phyloP scores from a whole-genome alignment of 2,797 vertebrate species.

The Heliangelus exortis region DNA sequence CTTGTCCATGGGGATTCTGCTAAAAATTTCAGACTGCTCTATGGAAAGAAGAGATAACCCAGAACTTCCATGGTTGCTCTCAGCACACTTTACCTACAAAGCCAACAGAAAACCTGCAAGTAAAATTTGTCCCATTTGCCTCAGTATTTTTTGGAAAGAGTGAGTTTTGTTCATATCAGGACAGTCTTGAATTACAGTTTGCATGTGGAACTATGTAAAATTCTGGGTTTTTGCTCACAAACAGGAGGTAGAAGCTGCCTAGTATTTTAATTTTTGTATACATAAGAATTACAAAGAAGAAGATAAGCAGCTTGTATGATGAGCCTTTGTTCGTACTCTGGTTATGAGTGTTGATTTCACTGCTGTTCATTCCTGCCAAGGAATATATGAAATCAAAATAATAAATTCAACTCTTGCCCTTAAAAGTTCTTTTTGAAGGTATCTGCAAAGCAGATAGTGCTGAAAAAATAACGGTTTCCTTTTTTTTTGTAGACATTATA shows the following conservation, averaged over 20 bases:
- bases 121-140: not conserved
- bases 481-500: not conserved
- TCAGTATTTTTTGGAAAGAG: not conserved
- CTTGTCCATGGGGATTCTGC: not conserved
- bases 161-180: not conserved
- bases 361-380: not conserved
- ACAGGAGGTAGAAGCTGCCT: not conserved
- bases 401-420: not conserved
- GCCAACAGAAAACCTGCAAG: not conserved
- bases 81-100: not conserved
- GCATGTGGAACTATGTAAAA: not conserved
- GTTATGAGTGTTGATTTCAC: conserved; percentile 18
- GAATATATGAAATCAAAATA: not conserved
- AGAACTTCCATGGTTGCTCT: not conserved
- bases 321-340: not conserved
- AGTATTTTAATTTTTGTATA: not conserved
- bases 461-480: not conserved
- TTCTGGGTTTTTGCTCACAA: not conserved
- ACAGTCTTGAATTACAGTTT: not conserved
- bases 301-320: not conserved
- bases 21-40: not conserved
- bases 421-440: not conserved
- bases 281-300: not conserved
- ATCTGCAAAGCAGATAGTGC: not conserved
- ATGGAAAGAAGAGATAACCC: not conserved